Base-by-base conservation (phyloP, 2,888 invertebrate species). In the Andrena flavipes region DNA sequence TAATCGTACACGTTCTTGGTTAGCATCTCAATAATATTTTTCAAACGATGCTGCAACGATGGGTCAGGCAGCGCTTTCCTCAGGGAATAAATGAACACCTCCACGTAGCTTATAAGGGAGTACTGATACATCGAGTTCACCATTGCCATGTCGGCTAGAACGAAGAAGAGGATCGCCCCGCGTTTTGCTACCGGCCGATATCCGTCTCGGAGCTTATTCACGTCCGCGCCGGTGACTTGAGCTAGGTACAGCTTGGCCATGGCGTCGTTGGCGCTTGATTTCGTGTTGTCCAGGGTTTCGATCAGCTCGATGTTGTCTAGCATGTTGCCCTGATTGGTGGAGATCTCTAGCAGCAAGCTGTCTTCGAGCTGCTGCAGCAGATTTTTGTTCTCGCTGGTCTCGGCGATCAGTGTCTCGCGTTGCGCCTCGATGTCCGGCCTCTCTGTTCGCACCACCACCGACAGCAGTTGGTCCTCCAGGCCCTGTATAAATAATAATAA, bases 111-210 rank as follows among this genome's bases (percentile, higher is more conserved):
- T 1, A 96, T 96, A 75, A 99, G 94, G 0, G 98, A 98, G 93
- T 98, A 98, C 91, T 99, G 98, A 92, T 99, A 99, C 98, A 99
- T 99, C 51, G 96, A 94, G 93, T 98, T 98, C 2, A 99, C 97
- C 0, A 96, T 95, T 0, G 98, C 97, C 98, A 99, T 97, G 92
- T 98, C 98, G 0, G 98, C 96, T 26, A 99, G 94, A 0, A 98
- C 98, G 92, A 98, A 99, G 94, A 98, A 99, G 68, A 99, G 94
- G 68, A 98, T 97, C 4, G 98, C 98, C 5, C 98, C 98, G 70
- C 98, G 95, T 88, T 96, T 96, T 0, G 98, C 98, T 0, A 97
- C 98, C 0, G 97, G 96, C 35, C 98, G 95, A 94, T 99, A 99
- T 0, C 97, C 97, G 88, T 98, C 97, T 63, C 98, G 95, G 0